Evolutionary conservation across 92 coral and sea anemone genomes (phyloP).

Genomic region (Pocillopora grandis): DNA sequence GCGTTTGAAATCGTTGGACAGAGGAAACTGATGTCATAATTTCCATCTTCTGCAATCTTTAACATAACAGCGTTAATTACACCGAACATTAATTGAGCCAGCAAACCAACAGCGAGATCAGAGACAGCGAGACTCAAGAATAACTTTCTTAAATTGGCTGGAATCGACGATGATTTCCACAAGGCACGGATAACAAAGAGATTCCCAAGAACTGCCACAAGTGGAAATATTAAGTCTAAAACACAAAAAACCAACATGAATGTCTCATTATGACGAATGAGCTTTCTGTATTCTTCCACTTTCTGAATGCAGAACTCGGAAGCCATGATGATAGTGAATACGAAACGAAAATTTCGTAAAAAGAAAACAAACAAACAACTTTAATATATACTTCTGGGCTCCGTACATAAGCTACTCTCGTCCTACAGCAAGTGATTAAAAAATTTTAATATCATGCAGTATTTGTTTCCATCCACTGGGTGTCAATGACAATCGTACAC

Average conservation of each 20-base stretch:
- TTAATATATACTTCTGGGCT: too few species aligned
- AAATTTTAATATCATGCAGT: too few species aligned
- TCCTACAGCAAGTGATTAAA: too few species aligned
- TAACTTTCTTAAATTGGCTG: constrained; percentile 10
- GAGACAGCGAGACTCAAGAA: constrained; percentile 21
- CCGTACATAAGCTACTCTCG: too few species aligned
- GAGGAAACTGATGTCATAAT: background rate
- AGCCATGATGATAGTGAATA: background rate
- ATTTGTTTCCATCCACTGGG: too few species aligned
- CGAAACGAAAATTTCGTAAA: too few species aligned
- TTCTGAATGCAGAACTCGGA: background rate
- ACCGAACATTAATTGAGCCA: background rate
- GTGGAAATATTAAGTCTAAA: background rate
- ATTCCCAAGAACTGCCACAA: constrained; percentile 1
- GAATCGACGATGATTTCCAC: constrained; percentile 25
- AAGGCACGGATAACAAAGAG: background rate
- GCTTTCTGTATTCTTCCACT: background rate
- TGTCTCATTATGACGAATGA: background rate
- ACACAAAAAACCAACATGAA: constrained; percentile 3
- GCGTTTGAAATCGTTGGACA: background rate
- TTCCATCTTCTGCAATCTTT: background rate
- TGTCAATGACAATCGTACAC: too few species aligned
- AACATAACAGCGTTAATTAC: background rate
- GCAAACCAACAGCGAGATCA: constrained; percentile 21
- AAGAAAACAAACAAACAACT: too few species aligned